These are phyloP conservation scores for Accipiter virgatus DNA, from an alignment of 2,113 vertebrate species.

Conservation along the genomic window DNA sequence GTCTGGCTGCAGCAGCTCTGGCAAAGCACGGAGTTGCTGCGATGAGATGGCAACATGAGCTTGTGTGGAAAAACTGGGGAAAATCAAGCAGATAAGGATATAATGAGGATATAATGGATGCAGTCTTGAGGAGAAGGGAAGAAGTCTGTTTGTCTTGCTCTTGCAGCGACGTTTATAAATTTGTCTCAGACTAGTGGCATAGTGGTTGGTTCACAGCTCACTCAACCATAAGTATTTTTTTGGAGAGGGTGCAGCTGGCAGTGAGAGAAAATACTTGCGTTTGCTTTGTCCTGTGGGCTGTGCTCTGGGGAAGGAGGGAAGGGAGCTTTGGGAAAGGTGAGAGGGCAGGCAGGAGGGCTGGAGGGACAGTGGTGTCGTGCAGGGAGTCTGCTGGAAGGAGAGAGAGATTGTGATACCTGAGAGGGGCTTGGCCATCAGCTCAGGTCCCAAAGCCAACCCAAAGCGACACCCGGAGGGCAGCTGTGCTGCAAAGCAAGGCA, in stretches of 20 bases:
- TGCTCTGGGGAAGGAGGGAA: not conserved
- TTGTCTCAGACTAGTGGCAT: not conserved
- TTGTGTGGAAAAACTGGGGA: not conserved
- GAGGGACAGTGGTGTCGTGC: not conserved
- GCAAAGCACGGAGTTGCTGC: not conserved
- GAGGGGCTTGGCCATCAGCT: not conserved
- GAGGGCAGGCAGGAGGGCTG: too few relatives aligned
- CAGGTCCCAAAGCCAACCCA: not conserved
- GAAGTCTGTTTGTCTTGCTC: not conserved
- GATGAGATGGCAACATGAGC: not conserved
- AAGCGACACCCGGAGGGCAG: not conserved
- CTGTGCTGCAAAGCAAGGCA: not conserved
- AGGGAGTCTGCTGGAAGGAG: not conserved
- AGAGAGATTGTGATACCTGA: not conserved
- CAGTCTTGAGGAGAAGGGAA: not conserved
- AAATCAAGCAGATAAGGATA: not conserved
- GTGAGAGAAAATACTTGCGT: not conserved
- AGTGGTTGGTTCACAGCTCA: not conserved
- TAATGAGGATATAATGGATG: not conserved
- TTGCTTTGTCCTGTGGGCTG: not conserved
- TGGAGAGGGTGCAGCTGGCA: not conserved
- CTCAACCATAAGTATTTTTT: not conserved
- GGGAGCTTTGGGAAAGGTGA: not conserved
- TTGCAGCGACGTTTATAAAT: not conserved
- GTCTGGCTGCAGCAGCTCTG: not conserved